Evolutionary conservation across 2,797 vertebrate species (phyloP).

Genomic region (Caiman crocodilus): DNA sequence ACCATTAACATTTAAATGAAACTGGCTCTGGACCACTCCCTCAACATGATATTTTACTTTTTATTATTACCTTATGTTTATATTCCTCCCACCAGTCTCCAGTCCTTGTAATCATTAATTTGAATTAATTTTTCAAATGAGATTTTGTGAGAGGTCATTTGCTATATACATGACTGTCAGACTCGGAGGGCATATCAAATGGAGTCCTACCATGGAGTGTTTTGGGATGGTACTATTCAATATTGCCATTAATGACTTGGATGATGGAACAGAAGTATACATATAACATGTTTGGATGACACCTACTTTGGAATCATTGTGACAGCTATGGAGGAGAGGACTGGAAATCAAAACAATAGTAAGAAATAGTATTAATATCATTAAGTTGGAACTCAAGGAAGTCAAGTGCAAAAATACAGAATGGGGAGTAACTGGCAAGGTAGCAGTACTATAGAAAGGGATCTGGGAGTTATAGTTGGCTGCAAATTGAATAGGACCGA

Average conservation of each 20-base stretch:
- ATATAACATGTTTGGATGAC: background rate
- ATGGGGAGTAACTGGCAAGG: slow-evolving; percentile 15
- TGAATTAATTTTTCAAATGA: slow-evolving; percentile 43
- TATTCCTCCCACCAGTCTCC: slow-evolving; percentile 5
- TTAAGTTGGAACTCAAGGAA: background rate
- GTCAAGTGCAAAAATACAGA: background rate
- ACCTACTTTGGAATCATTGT: background rate
- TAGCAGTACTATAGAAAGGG: slow-evolving; percentile 36
- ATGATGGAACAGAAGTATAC: background rate
- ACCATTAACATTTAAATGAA: slow-evolving; percentile 9
- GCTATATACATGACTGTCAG: background rate
- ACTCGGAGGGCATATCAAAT: background rate
- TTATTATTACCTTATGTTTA: slow-evolving; percentile 23
- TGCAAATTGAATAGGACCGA: slow-evolving; percentile 6
- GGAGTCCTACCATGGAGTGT: background rate
- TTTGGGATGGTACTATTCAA: background rate
- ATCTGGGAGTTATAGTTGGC: background rate
- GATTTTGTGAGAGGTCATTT: slow-evolving; percentile 33
- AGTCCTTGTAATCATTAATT: slow-evolving; percentile 19
- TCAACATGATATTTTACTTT: background rate
- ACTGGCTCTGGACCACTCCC: background rate
- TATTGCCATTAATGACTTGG: background rate
- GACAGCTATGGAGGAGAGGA: background rate
- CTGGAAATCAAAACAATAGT: slow-evolving; percentile 6
- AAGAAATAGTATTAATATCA: background rate